Evolutionary conservation across 2,113 vertebrate species (phyloP).

Genomic region (Petrocephalus zakoni): DNA sequence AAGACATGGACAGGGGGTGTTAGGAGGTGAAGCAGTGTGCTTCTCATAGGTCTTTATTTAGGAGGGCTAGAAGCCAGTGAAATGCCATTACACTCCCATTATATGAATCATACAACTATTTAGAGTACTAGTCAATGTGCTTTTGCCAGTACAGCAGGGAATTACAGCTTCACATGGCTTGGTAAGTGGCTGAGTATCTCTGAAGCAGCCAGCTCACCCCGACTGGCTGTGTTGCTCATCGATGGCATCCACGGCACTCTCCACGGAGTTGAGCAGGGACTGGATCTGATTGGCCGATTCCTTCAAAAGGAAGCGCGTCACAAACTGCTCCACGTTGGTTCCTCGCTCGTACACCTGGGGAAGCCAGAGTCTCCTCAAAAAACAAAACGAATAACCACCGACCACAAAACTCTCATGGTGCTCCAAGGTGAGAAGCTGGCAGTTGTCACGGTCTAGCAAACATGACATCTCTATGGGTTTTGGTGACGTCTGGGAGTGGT

Average conservation of each 20-base stretch:
- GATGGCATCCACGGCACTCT: constrained; percentile 91
- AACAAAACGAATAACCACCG: background rate
- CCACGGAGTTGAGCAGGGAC: constrained; percentile 89
- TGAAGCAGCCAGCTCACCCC: constrained; percentile 57
- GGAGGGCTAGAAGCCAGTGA: background rate
- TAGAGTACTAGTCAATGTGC: background rate
- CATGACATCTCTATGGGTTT: background rate
- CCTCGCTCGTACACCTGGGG: constrained; percentile 86
- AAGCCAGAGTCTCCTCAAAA: fast-evolving
- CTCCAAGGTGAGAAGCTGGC: background rate
- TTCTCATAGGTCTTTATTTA: background rate
- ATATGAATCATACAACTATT: background rate
- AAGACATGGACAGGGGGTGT: background rate
- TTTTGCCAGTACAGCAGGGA: background rate
- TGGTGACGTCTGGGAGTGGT: background rate
- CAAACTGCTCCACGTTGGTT: constrained; percentile 90
- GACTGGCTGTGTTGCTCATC: constrained; percentile 85
- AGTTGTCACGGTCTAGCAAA: background rate
- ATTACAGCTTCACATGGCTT: background rate
- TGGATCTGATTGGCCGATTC: constrained; percentile 94
- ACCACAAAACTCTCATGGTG: background rate
- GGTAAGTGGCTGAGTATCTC: background rate
- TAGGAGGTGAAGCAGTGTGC: background rate
- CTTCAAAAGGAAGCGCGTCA: constrained; percentile 93
- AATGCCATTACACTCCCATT: background rate